phyloP scores from a whole-genome alignment of 2,113 vertebrate genomes.

The Scomber scombrus region DNA sequence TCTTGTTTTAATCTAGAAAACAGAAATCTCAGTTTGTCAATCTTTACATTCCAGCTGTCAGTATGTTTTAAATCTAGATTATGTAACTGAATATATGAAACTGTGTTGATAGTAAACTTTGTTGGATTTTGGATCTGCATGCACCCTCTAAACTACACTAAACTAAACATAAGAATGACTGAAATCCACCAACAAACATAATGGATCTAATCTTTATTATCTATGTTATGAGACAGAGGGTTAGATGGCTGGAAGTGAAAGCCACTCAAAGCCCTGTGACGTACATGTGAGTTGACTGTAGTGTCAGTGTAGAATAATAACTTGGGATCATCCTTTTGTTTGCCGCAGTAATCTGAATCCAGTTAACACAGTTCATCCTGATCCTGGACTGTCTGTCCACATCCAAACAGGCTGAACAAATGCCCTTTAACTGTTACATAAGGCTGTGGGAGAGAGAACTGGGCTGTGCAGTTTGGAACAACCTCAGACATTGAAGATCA shows the following conservation, averaged over 20 bases:
- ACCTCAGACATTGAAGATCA: not conserved
- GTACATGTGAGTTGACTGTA: not conserved
- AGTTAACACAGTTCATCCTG: not conserved
- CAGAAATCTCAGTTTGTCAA: too few species aligned
- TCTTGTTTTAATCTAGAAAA: too few species aligned
- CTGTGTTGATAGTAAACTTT: too few species aligned
- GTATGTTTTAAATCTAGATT: too few species aligned
- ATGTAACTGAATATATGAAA: too few species aligned
- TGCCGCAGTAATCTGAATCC: not conserved
- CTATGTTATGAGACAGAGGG: not conserved
- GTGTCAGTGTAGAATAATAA: not conserved
- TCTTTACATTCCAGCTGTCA: too few species aligned
- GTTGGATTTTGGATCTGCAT: too few species aligned
- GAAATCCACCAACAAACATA: too few species aligned
- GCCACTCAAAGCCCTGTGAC: not conserved
- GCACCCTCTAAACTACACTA: too few species aligned
- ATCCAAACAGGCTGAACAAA: not conserved
- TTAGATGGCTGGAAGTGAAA: not conserved
- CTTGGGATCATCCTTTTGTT: not conserved
- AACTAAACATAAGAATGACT: too few species aligned
- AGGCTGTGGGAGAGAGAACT: not conserved
- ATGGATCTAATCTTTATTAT: not conserved
- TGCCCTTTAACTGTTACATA: not conserved
- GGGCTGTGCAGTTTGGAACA: not conserved
- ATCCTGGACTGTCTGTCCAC: not conserved